Conservation (phyloP, 2,888 invertebrate genomes). For the Lithophane ornitopus region DNA sequence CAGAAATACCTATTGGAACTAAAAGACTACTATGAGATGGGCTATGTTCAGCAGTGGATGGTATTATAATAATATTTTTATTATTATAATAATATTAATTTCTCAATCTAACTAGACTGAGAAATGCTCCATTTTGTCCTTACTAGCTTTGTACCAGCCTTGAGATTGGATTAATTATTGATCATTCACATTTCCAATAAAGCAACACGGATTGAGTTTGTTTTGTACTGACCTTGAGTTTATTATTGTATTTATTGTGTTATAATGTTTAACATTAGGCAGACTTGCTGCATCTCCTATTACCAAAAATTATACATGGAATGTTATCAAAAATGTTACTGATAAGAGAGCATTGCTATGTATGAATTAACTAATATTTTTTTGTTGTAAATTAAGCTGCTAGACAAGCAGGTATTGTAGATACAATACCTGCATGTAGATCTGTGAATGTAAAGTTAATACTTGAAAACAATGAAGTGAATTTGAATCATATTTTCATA, state of each 20-base stretch:
- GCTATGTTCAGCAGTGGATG: too few species aligned
- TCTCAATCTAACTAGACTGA: too few species aligned
- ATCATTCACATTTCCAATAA: background rate
- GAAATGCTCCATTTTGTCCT: background rate
- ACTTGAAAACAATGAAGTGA: background rate
- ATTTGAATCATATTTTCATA: background rate
- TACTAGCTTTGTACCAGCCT: background rate
- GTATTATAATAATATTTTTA: too few species aligned
- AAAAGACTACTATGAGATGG: too few species aligned
- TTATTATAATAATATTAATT: too few species aligned
- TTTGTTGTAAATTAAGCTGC: background rate
- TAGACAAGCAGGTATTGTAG: too few species aligned
- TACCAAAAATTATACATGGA: conserved; percentile 21
- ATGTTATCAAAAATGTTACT: conserved; percentile 33
- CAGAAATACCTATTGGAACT: too few species aligned
- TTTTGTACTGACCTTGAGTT: conserved; percentile 11
- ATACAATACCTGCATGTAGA: background rate
- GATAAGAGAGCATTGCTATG: conserved; percentile 32
- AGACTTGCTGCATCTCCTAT: conserved; percentile 33
- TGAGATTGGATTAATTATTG: conserved; percentile 13
- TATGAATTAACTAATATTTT: background rate
- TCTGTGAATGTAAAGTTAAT: background rate
- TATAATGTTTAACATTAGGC: conserved; percentile 19
- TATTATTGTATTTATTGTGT: conserved; percentile 12
- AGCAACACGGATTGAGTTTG: conserved; percentile 1